Percentiles rank a stretch among this genome's conserved stretches.
phyloP scores from a whole-genome alignment of 53 echinoderm and acorn worm species.

The Hippasteria phrygiana region DNA sequence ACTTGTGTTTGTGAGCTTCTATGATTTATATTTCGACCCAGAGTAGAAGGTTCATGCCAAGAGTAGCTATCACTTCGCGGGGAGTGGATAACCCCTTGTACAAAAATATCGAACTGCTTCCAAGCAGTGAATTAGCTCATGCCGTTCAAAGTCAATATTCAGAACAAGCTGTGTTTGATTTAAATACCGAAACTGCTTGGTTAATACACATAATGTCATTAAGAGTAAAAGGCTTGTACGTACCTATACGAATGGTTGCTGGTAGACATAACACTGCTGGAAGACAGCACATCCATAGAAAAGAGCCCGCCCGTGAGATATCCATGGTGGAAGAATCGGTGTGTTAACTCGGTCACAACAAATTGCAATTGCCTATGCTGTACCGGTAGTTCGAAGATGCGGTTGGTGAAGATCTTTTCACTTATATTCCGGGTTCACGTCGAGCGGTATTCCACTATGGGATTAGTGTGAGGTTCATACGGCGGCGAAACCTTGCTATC shows the following conservation, averaged over 20 bases:
- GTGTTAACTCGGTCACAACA: not conserved
- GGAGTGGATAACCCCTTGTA: no score
- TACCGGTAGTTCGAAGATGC: not conserved
- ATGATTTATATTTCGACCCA: no score
- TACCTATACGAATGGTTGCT: constrained; percentile 26
- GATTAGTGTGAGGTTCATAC: not conserved
- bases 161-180: not conserved
- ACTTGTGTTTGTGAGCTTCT: no score
- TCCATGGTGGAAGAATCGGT: constrained; percentile 7
- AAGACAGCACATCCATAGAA: constrained; percentile 30
- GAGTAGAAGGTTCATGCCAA: no score
- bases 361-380: not conserved
- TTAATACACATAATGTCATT: not conserved
- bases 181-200: not conserved
- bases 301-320: not conserved
- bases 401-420: not conserved
- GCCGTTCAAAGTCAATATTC: no score
- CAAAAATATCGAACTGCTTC: no score
- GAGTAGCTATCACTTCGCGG: no score
- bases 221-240: not conserved
- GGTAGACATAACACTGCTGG: not conserved
- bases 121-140: no score
- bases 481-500: constrained; percentile 4
- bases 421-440: constrained; percentile 24
- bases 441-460: constrained; percentile 3